Evolutionary conservation across 1,140 invertebrate species (phyloP).

Genomic region (Piezodorus guildinii): DNA sequence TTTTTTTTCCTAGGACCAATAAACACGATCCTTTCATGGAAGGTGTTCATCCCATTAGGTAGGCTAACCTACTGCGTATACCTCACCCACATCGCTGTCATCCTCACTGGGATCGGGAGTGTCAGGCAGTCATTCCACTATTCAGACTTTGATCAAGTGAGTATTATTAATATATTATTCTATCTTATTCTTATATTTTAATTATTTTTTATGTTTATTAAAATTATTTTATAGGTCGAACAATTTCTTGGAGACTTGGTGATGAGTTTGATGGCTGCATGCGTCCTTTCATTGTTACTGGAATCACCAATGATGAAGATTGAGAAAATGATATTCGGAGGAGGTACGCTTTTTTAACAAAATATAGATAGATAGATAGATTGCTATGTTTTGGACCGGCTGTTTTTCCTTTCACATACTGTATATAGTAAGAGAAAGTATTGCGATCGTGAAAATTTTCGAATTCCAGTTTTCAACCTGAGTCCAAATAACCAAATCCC

Average conservation of each 20-base stretch:
- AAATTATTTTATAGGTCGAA: constrained; percentile 21
- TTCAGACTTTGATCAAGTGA: constrained; percentile 23
- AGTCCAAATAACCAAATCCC: too few species aligned
- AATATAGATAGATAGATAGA: too few species aligned
- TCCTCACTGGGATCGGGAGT: constrained; percentile 20
- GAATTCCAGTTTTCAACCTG: too few species aligned
- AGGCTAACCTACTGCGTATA: constrained; percentile 46
- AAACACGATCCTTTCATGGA: constrained; percentile 42
- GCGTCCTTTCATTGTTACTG: constrained; percentile 17
- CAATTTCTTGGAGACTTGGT: constrained; percentile 23
- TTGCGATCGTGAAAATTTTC: too few species aligned
- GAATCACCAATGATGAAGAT: constrained; percentile 26
- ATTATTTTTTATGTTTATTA: not conserved
- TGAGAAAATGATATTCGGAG: constrained; percentile 24
- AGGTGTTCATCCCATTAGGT: constrained; percentile 40
- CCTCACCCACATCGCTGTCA: constrained; percentile 37
- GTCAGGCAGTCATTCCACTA: constrained; percentile 19
- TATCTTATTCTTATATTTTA: not conserved
- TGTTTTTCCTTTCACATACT: too few species aligned
- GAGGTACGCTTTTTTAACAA: not conserved
- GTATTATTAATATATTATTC: not conserved
- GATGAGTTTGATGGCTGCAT: constrained; percentile 16
- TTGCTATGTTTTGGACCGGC: too few species aligned
- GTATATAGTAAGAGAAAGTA: too few species aligned
- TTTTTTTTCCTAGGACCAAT: constrained; percentile 35